phyloP scores from a whole-genome alignment of 2,113 vertebrate species.

The Oncorhynchus gorbuscha region DNA sequence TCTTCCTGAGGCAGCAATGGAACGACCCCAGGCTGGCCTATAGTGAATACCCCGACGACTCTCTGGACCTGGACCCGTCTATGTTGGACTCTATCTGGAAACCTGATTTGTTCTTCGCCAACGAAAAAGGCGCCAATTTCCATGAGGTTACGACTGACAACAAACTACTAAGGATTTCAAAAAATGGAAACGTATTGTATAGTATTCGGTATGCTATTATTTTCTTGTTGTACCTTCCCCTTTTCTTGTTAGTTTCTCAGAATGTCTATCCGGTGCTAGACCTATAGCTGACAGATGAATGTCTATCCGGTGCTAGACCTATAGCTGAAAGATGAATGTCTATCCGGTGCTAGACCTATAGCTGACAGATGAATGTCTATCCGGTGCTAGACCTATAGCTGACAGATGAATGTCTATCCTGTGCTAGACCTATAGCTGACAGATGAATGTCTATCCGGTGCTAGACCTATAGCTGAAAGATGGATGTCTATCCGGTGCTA shows the following conservation, averaged over 20 bases:
- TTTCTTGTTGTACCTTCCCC: not conserved
- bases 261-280: slow-evolving; percentile 37
- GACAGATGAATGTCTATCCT: no score
- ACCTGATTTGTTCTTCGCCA: slow-evolving; percentile 97
- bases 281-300: slow-evolving; percentile 22
- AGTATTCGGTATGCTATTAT: slow-evolving; percentile 85
- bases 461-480: no score
- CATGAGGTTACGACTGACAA: slow-evolving; percentile 99
- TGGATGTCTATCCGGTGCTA: no score
- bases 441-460: no score
- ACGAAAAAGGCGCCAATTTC: slow-evolving; percentile 98
- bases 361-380: no score
- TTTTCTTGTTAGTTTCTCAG: slow-evolving; percentile 23
- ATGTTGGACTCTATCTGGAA: slow-evolving; percentile 99
- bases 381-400: no score
- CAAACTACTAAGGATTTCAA: slow-evolving; percentile 94
- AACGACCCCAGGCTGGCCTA: slow-evolving; percentile 96
- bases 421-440: no score
- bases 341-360: no score
- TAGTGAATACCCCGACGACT: slow-evolving; percentile 95
- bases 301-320: no score
- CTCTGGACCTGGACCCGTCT: slow-evolving; percentile 94
- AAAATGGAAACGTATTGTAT: slow-evolving; percentile 95
- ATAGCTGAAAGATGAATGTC: no score
- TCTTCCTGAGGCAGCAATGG: slow-evolving; percentile 97